phyloP scores from a whole-genome alignment of 37 sponge, comb jelly and placozoan species.

The Spongia lamella region DNA sequence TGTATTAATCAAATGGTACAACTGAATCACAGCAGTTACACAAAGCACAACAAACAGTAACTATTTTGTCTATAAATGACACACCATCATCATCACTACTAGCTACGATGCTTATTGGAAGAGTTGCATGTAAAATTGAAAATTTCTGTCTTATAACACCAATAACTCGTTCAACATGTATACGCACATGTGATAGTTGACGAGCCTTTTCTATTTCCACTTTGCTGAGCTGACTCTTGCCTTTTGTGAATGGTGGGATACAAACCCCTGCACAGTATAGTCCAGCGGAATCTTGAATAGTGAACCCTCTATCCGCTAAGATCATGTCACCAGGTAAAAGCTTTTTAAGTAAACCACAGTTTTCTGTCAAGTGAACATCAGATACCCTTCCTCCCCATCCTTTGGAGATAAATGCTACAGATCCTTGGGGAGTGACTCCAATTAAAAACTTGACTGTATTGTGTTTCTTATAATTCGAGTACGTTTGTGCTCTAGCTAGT shows the following conservation, averaged over 20 bases:
- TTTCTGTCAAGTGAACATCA: conserved; percentile 23
- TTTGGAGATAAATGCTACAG: conserved; percentile 23
- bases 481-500: conserved; percentile 14
- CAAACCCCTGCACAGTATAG: conserved; percentile 27
- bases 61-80: conserved; percentile 27
- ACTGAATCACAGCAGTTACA: too few relatives aligned
- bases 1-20: not conserved
- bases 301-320: conserved; percentile 27
- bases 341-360: conserved; percentile 23
- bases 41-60: conserved; percentile 1
- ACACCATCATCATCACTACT: conserved; percentile 2
- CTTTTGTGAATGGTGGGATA: conserved; percentile 28
- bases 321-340: conserved; percentile 14
- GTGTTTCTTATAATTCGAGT: conserved; percentile 38
- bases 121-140: conserved; percentile 20
- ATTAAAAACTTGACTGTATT: conserved; percentile 45
- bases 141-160: conserved; percentile 45
- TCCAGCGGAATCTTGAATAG: conserved; percentile 19
- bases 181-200: conserved; percentile 36
- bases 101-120: conserved; percentile 21
- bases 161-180: conserved; percentile 61
- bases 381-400: conserved; percentile 43
- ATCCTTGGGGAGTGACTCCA: conserved; percentile 25
- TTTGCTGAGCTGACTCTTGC: conserved; percentile 18
- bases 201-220: conserved; percentile 39